Base-by-base conservation (phyloP, 2,888 invertebrate species). In the Polylopha cassiicola region DNA sequence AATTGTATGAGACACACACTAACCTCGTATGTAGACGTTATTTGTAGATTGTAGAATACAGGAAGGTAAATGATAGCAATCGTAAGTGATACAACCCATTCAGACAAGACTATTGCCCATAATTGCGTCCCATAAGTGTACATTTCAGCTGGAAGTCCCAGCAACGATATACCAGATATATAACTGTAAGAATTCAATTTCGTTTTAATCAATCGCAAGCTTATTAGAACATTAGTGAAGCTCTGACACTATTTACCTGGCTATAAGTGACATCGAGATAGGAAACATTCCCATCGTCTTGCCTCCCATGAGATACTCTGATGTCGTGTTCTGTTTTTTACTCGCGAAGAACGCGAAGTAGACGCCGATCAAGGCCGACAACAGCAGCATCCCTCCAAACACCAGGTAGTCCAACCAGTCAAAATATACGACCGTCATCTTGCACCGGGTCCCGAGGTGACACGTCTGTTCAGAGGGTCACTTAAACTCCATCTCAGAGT, bases 271-370 rank as follows among this genome's bases (percentile, higher is more conserved):
- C 91, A 92, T 91, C 33, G 92, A 91, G 60, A 92, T 91, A 0
- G 92, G 92, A 53, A 92, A 90, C 53, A 92, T 89, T n/a, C 91
- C 90, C 91, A 92, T 92, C 5, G 88, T 90, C 60, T 91, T 91
- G 11, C 92, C 91, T 3, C 92, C 92, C 86, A 92, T 89, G 38
- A 92, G 81, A 55, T 92, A 92, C 55, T 92, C 92, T 10, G 87
- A 72, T 0, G 92, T 91, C 0, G 91, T 91, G 57, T 92, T 89
- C 51, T 90, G 89, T 55, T 90, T 91, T 57, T 88, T 87, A 47
- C 85, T 82, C 1, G 91, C 90, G 59, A 89, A 90, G 69, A 90
- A 91, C 2, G 90, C 92, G 53, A 91, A 91, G 72, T 91, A 91
- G 16, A 92, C 82, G 0, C 92, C 92, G 49, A 92, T 90, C 31